A percentile compares a stretch with the other conserved stretches of the same genome.
These are phyloP conservation scores for Centropyge bicolor DNA, from an alignment of 2,797 vertebrate genomes.

Conservation along the genomic window DNA sequence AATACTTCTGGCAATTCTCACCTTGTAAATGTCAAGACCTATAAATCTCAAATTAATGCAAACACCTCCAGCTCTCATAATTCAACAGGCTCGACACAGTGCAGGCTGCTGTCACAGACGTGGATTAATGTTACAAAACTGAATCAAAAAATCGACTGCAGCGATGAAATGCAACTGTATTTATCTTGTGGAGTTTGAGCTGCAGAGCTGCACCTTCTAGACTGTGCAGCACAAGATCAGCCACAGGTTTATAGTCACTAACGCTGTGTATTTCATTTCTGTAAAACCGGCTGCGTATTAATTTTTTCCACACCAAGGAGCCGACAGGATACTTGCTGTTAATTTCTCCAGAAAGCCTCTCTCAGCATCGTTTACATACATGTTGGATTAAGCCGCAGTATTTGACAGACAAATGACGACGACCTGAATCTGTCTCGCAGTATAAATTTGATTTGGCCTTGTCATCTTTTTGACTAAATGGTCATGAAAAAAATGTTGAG, in stretches of 20 bases:
- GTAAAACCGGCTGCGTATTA: slow-evolving; percentile 12
- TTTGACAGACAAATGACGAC: not conserved
- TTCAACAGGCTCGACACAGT: slow-evolving; percentile 28
- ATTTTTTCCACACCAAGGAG: slow-evolving; percentile 5
- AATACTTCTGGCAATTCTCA: slow-evolving; percentile 54
- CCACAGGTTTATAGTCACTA: slow-evolving; percentile 10
- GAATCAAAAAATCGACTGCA: slow-evolving; percentile 29
- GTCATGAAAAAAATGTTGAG: slow-evolving; percentile 1
- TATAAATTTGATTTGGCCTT: not conserved
- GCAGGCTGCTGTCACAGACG: slow-evolving; percentile 26
- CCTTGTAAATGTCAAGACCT: slow-evolving; percentile 64
- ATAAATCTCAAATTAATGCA: slow-evolving; percentile 57
- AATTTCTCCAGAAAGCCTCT: slow-evolving; percentile 2
- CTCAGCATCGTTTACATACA: not conserved
- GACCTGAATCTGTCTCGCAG: slow-evolving; percentile 14
- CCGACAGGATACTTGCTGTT: not conserved
- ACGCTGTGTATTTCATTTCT: slow-evolving; percentile 19
- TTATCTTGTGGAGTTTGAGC: slow-evolving; percentile 50
- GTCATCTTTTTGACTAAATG: slow-evolving; percentile 5
- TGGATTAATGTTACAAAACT: slow-evolving; percentile 50
- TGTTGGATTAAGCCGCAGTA: slow-evolving; percentile 11
- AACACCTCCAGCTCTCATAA: slow-evolving; percentile 53
- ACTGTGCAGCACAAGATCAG: slow-evolving; percentile 15
- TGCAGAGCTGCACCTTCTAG: not conserved
- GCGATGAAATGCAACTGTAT: slow-evolving; percentile 41